Conservation (phyloP, 2,888 invertebrate genomes). For the Portevinia maculata region DNA sequence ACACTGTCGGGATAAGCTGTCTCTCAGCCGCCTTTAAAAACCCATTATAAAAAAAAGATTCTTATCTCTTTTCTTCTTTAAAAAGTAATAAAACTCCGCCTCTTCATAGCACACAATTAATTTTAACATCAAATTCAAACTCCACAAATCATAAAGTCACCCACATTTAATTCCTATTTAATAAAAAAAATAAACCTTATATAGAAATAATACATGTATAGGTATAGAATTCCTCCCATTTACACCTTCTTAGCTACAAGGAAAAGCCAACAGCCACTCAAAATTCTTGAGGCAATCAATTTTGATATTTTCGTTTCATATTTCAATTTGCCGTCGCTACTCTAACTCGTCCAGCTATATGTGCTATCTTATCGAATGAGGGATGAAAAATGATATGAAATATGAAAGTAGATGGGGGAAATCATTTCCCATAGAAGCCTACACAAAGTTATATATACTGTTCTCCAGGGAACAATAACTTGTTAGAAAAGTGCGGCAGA, state of each 20-base stretch:
- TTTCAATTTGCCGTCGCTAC: conserved; percentile 66
- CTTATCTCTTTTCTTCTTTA: no score
- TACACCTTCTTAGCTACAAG: conserved; percentile 31
- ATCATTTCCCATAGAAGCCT: conserved; percentile 37
- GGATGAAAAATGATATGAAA: conserved; percentile 69
- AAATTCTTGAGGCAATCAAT: conserved; percentile 48
- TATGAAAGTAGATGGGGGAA: conserved; percentile 59
- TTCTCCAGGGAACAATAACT: conserved; percentile 49
- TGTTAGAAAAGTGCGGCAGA: conserved; percentile 49
- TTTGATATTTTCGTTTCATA: conserved; percentile 50
- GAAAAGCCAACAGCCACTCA: conserved; percentile 58
- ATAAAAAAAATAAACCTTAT: conserved; percentile 25
- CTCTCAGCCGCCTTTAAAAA: no score
- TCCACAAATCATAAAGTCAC: conserved; percentile 65
- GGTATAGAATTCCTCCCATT: conserved; percentile 33
- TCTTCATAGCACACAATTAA: conserved; percentile 32
- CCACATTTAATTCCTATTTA: conserved; percentile 53
- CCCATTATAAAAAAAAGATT: no score
- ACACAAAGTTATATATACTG: conserved; percentile 3
- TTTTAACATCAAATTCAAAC: conserved; percentile 29
- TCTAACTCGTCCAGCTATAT: conserved; percentile 14
- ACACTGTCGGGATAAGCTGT: no score
- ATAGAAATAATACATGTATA: conserved; percentile 25
- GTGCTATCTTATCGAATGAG: conserved; percentile 42
- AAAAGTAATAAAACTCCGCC: conserved; percentile 44